phyloP scores from a whole-genome alignment of 2,797 vertebrate genomes.

The Liasis olivaceus region DNA sequence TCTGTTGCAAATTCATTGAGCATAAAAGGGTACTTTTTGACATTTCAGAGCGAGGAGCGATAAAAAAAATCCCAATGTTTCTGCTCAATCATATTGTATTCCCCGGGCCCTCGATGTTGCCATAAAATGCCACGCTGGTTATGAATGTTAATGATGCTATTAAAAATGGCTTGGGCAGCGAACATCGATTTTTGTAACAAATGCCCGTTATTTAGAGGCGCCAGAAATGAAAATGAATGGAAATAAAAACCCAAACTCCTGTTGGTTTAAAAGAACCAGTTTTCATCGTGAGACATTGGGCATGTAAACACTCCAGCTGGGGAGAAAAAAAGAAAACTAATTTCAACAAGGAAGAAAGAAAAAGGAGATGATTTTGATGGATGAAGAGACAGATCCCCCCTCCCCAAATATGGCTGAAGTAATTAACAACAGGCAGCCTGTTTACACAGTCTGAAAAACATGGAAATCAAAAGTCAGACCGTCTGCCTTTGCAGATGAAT shows the following conservation, averaged over 20 bases:
- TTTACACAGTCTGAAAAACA: background rate
- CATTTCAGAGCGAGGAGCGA: constrained; percentile 37
- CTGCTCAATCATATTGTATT: background rate
- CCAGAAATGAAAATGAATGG: constrained; percentile 44
- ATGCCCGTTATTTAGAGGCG: background rate
- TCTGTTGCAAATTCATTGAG: constrained; percentile 32
- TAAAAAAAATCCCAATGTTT: background rate
- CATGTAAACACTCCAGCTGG: background rate
- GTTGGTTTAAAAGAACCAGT: constrained; percentile 61
- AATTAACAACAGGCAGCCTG: background rate
- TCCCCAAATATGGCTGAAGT: constrained; percentile 56
- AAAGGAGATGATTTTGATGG: constrained; percentile 55
- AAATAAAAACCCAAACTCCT: constrained; percentile 61
- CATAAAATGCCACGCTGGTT: constrained; percentile 18
- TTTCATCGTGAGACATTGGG: constrained; percentile 33
- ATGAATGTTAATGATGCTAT: background rate
- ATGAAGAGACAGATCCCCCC: constrained; percentile 31
- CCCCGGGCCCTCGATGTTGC: background rate
- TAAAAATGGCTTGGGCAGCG: background rate
- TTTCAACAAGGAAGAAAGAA: constrained; percentile 35
- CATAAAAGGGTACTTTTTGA: constrained; percentile 36
- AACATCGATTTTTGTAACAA: constrained; percentile 41
- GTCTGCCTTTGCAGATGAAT: background rate
- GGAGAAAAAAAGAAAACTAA: constrained; percentile 40
- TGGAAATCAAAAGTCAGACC: background rate